phyloP scores from a whole-genome alignment of 2,888 invertebrate species.

The Glyphotaelius pellucidus region DNA sequence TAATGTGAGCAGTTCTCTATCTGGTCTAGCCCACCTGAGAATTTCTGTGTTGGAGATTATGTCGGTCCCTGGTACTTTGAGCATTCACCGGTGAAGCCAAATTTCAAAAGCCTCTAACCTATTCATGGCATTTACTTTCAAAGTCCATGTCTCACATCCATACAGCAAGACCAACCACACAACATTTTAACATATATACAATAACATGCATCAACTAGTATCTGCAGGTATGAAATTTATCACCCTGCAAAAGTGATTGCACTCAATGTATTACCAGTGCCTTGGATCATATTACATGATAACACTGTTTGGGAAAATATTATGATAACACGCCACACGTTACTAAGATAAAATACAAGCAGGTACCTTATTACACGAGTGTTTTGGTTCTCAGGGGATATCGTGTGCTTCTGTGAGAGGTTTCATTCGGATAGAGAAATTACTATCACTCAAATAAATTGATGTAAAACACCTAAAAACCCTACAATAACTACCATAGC shows the following conservation, averaged over 20 bases:
- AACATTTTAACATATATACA: too few relatives aligned
- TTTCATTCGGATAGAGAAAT: background rate
- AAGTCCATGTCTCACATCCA: too few relatives aligned
- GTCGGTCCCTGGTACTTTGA: too few relatives aligned
- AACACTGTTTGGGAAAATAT: background rate
- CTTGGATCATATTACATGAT: background rate
- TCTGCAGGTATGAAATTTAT: background rate
- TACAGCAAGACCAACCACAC: too few relatives aligned
- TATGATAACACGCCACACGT: background rate
- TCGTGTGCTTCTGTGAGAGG: too few relatives aligned
- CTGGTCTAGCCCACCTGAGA: too few relatives aligned
- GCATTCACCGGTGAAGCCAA: too few relatives aligned
- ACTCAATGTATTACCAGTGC: background rate
- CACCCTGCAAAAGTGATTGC: background rate
- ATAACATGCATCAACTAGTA: background rate
- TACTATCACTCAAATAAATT: background rate
- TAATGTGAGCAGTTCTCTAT: too few relatives aligned
- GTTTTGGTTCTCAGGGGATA: background rate
- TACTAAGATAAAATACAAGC: background rate
- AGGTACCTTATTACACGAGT: background rate
- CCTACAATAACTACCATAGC: background rate
- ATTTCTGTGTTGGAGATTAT: too few relatives aligned
- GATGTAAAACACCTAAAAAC: too few relatives aligned
- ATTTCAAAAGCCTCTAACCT: too few relatives aligned
- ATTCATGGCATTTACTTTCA: too few relatives aligned